These are phyloP conservation scores for Epizoanthus fatuus DNA, from an alignment of 92 coral and sea anemone species.

Conservation along the genomic window DNA sequence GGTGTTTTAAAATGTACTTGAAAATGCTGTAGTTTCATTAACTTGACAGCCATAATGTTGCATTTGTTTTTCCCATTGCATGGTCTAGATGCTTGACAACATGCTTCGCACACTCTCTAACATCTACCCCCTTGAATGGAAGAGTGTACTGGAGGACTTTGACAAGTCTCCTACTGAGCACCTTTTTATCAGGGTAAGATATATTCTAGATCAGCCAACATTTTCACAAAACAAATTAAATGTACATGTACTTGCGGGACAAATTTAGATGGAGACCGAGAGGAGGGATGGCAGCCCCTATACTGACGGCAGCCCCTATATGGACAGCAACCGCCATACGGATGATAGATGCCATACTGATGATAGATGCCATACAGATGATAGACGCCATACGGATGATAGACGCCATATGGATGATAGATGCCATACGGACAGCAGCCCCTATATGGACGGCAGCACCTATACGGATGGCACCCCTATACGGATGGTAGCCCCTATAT, in stretches of 20 bases:
- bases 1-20: too few relatives aligned
- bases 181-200: slow-evolving; percentile 94
- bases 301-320: too few relatives aligned
- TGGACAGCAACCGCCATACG: too few relatives aligned
- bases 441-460: too few relatives aligned
- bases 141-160: slow-evolving; percentile 86
- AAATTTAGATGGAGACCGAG: not conserved
- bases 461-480: too few relatives aligned
- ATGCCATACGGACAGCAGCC: too few relatives aligned
- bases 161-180: slow-evolving; percentile 88
- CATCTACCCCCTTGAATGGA: slow-evolving; percentile 96
- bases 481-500: too few relatives aligned
- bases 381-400: too few relatives aligned
- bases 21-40: not conserved
- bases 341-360: too few relatives aligned
- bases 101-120: slow-evolving; percentile 84
- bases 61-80: not conserved
- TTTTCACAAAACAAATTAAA: not conserved
- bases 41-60: not conserved
- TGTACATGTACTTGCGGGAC: not conserved
- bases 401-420: too few relatives aligned
- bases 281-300: too few relatives aligned
- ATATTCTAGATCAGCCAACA: not conserved
- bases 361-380: too few relatives aligned
- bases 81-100: slow-evolving; percentile 87